Percentiles rank a stretch among this genome's conserved stretches.
These are phyloP conservation scores for Hypomecis atomaria DNA, from an alignment of 2,888 invertebrate genomes.

Conservation along the genomic window DNA sequence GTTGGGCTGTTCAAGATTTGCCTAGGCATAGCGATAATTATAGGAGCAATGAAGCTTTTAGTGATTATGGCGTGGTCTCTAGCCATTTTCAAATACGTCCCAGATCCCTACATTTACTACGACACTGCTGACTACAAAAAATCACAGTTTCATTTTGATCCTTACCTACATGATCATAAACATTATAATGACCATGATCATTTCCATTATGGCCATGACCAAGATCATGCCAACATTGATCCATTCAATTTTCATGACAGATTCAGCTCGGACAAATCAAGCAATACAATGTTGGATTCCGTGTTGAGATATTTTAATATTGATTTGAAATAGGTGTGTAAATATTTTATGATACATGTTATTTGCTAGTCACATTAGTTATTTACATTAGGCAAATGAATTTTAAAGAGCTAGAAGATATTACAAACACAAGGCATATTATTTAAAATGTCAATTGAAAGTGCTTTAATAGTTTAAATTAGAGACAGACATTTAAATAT, in stretches of 20 bases:
- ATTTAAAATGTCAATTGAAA: not conserved
- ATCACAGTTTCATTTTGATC: slow-evolving; percentile 35
- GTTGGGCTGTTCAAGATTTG: slow-evolving; percentile 72
- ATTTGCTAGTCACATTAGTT: no score
- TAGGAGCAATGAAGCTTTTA: slow-evolving; percentile 65
- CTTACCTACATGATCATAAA: slow-evolving; percentile 33
- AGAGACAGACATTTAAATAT: no score
- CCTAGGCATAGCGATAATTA: slow-evolving; percentile 63
- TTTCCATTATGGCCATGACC: not conserved
- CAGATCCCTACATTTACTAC: slow-evolving; percentile 63
- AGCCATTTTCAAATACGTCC: slow-evolving; percentile 67
- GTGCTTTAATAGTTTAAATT: no score
- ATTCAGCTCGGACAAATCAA: slow-evolving; percentile 10
- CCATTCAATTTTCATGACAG: slow-evolving; percentile 14
- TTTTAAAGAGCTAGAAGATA: no score
- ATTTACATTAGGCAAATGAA: no score
- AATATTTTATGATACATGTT: not conserved
- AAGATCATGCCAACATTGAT: not conserved
- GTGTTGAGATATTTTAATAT: slow-evolving; percentile 35
- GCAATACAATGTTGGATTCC: slow-evolving; percentile 26
- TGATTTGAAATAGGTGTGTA: slow-evolving; percentile 44
- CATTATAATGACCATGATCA: slow-evolving; percentile 28
- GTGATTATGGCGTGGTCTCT: slow-evolving; percentile 71
- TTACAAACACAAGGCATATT: no score
- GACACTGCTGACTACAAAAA: slow-evolving; percentile 42